Conservation (phyloP, 1,140 invertebrate genomes). For the Lordiphosa clarofinis region DNA sequence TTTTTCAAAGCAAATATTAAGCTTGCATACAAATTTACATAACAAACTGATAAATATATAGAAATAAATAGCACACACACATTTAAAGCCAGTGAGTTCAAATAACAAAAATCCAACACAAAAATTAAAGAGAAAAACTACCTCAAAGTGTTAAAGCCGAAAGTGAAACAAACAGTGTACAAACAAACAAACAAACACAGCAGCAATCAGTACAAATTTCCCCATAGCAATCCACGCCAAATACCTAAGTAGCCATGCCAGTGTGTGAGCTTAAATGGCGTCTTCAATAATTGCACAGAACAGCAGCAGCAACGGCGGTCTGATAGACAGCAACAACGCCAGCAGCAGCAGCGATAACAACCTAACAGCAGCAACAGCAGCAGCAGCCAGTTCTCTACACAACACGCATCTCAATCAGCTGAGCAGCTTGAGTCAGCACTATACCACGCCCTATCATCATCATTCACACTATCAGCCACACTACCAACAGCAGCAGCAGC, state of each 20-base stretch:
- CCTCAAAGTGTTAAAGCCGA: slow-evolving; percentile 38
- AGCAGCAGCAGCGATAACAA: slow-evolving; percentile 15
- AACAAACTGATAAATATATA: not conserved
- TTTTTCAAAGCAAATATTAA: slow-evolving; percentile 25
- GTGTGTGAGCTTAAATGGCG: slow-evolving; percentile 72
- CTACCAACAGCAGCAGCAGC: slow-evolving; percentile 48
- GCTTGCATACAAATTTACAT: slow-evolving; percentile 39
- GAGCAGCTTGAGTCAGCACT: slow-evolving; percentile 72
- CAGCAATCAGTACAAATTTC: slow-evolving; percentile 8
- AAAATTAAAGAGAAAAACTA: slow-evolving; percentile 50
- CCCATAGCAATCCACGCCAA: not conserved
- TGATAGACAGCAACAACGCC: slow-evolving; percentile 42
- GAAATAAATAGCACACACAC: slow-evolving; percentile 28
- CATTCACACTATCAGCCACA: slow-evolving; percentile 48
- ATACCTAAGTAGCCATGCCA: slow-evolving; percentile 73
- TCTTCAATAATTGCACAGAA: slow-evolving; percentile 78
- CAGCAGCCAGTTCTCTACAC: slow-evolving; percentile 50
- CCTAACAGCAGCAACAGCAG: slow-evolving; percentile 30
- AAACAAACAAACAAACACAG: slow-evolving; percentile 9
- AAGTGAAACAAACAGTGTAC: slow-evolving; percentile 43
- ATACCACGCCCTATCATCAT: slow-evolving; percentile 55
- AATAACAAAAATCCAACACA: slow-evolving; percentile 48
- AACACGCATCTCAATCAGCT: slow-evolving; percentile 73
- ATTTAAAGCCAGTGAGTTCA: slow-evolving; percentile 64
- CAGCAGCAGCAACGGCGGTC: slow-evolving; percentile 60